phyloP scores from a whole-genome alignment of 2,113 vertebrate genomes.

The Malaclemys terrapin region DNA sequence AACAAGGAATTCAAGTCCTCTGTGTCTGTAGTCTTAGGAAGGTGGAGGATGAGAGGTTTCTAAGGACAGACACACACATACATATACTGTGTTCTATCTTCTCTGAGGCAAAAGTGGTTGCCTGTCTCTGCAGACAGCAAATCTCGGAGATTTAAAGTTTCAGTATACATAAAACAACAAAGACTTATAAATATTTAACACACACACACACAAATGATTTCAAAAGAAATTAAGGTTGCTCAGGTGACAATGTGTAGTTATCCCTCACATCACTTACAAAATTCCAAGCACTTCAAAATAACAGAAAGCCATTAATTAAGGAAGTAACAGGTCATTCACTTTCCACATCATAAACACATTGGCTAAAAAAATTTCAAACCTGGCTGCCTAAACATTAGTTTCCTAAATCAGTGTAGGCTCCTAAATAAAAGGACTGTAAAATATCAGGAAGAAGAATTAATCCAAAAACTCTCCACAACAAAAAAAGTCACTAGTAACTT shows the following conservation, averaged over 20 bases:
- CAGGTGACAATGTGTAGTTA: neutral
- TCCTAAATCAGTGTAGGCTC: neutral
- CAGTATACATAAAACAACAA: neutral
- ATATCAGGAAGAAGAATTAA: neutral
- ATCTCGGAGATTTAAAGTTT: neutral
- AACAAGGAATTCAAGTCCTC: neutral
- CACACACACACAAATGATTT: neutral
- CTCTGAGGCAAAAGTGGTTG: neutral
- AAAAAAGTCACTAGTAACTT: neutral
- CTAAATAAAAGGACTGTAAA: neutral
- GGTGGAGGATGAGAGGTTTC: neutral
- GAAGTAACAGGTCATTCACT: neutral
- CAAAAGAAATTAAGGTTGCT: neutral
- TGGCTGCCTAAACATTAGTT: neutral
- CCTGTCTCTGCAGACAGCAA: neutral
- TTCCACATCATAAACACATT: neutral
- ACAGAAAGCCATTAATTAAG: neutral
- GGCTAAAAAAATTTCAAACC: neutral
- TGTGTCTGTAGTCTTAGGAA: neutral
- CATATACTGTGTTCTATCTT: neutral
- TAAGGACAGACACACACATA: neutral
- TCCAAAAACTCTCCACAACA: fast-evolving
- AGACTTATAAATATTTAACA: neutral
- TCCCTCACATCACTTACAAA: neutral
- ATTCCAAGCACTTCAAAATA: neutral